phyloP scores from a whole-genome alignment of 2,113 vertebrate genomes.

The Chlorocebus sabaeus region DNA sequence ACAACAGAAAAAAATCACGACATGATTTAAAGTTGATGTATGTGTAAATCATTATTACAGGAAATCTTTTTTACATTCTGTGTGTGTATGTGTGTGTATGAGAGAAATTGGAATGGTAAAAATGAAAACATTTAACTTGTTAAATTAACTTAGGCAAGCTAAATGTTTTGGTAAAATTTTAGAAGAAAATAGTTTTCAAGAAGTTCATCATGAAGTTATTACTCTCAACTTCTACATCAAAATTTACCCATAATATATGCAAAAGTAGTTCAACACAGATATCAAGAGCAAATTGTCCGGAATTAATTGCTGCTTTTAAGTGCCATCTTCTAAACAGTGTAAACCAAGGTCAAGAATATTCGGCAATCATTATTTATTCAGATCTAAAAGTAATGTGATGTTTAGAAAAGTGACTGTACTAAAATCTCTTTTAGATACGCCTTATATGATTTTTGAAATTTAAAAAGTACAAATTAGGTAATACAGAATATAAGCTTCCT shows the following conservation, averaged over 20 bases:
- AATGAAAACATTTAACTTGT: conserved; percentile 40
- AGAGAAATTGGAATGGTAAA: neutral
- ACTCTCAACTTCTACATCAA: conserved; percentile 33
- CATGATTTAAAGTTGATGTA: neutral
- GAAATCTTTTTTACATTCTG: neutral
- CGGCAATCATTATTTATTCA: conserved; percentile 8
- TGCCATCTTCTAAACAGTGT: neutral
- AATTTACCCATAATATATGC: neutral
- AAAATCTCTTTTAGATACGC: conserved; percentile 16
- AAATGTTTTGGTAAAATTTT: conserved; percentile 47
- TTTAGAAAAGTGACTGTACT: neutral
- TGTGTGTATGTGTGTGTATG: neutral
- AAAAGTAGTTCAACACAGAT: conserved; percentile 14
- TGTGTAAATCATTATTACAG: neutral
- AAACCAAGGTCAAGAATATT: conserved; percentile 21
- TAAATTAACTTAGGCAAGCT: conserved; percentile 21
- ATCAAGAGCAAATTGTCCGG: neutral
- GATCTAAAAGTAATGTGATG: conserved; percentile 17
- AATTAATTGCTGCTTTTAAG: conserved; percentile 17
- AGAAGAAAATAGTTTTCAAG: conserved; percentile 29
- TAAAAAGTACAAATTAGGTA: neutral
- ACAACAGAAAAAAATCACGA: conserved; percentile 17
- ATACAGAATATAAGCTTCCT: conserved; percentile 14
- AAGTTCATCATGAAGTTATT: neutral
- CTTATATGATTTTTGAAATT: conserved; percentile 30